phyloP scores from a whole-genome alignment of 2,113 vertebrate genomes.

The Herpailurus yagouaroundi region DNA sequence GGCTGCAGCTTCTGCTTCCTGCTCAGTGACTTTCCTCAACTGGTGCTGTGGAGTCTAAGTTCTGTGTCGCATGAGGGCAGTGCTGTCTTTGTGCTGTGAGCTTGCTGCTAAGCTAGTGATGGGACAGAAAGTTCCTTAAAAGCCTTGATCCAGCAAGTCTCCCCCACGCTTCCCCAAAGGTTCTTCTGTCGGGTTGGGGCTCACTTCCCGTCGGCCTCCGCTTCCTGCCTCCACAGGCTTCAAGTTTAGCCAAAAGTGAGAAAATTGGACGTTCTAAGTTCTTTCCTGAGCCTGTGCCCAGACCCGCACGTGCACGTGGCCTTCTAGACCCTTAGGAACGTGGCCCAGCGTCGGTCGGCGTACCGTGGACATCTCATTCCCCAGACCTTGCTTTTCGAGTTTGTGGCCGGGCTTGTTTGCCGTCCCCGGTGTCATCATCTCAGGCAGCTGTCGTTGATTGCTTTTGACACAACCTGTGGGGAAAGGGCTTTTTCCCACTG shows the following conservation, averaged over 20 bases:
- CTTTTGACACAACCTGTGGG: neutral
- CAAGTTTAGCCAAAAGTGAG: neutral
- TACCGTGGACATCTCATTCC: neutral
- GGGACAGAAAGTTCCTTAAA: neutral
- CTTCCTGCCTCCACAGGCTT: neutral
- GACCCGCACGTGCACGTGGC: neutral
- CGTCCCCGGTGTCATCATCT: neutral
- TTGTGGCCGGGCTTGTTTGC: neutral
- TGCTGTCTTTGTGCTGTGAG: neutral
- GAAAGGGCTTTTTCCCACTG: neutral
- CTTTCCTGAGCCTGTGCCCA: neutral
- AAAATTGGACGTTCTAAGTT: neutral
- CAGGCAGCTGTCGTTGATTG: neutral
- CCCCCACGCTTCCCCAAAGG: neutral
- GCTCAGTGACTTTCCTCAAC: neutral
- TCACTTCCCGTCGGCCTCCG: neutral
- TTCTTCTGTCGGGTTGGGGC: too few species aligned
- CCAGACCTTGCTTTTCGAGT: neutral
- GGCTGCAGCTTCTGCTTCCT: neutral
- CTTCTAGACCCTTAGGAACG: too few species aligned
- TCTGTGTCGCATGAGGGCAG: too few species aligned
- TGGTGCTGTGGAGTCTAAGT: neutral
- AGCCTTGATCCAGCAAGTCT: neutral
- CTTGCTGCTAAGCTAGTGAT: neutral
- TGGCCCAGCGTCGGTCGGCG: neutral